Base-by-base conservation (phyloP, 2,888 invertebrate genomes). In the Aspidiotus destructor region DNA sequence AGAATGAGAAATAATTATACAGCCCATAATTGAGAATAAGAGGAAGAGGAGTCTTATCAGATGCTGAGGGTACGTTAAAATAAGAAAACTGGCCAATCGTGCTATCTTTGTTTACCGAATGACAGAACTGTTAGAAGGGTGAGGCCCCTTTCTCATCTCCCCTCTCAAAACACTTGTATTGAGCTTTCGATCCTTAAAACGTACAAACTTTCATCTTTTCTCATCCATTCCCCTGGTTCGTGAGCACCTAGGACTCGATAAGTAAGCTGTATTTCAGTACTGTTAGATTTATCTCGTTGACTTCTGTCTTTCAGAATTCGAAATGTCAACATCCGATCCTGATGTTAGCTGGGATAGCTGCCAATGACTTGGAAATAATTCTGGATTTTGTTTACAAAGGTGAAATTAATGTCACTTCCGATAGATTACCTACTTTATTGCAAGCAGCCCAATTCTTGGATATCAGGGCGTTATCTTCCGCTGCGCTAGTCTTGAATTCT, bases 271-370 rank as follows among this genome's bases (percentile, higher is more conserved):
- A 28, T 28, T 28, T 28, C 28, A 28, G n/a, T n/a, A n/a, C n/a
- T n/a, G n/a, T n/a, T n/a, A n/a, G n/a, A 44, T 69, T 68, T 58
- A 72, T 60, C 73, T 72, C 40, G 6, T 28, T 58, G 10, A 17
- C 7, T 16, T 48, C 10, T 3, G 1, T 52, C 11, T 74, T 73
- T 58, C 72, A 84, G 84, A 83, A 81, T 72, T 83, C 84, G 69
- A 83, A 83, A 74, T 84, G 84, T 75, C 81, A 83, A 73, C 84
- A 84, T 79, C 84, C 84, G 48, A 83, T 84, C 42, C 81, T 84
- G n/a, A 82, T 84, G 83, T 76, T 84, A 73, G 84, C 84, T 60
- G 84, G 84, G 70, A 82, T 84, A 41, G 81, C 81, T 73, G 83
- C 84, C 60, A 80, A 81, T 72, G 84, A 84, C 75, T 77, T 84